Base-by-base conservation (phyloP, 2,113 vertebrate genomes). In the Pelodiscus sinensis region DNA sequence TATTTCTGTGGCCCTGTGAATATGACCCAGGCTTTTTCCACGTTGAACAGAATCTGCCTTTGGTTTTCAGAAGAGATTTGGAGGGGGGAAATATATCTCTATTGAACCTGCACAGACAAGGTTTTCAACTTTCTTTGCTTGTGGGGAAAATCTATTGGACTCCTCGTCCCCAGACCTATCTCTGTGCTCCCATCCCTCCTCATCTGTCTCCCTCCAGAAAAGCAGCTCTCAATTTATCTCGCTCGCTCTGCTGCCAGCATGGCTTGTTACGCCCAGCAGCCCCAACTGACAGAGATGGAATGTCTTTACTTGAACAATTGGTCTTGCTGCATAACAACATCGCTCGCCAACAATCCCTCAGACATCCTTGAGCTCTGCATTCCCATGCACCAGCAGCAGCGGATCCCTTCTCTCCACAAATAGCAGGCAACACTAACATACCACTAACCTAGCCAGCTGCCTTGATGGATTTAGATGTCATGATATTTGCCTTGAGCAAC, bases 61-160 rank as follows among this genome's bases (percentile, higher is more conserved):
- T 52, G 19, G 24, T 52, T 77, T 58, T 68, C 52, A 54, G 38
- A 58, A 77, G 29, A 77, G 77, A 38, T 60, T 11, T 12, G 0
- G 5, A 16, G 22, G 50, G 60, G 86, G 24, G 16, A 1, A 13
- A 4, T 11, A 1, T 50, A 4, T 68, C 3, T 11, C 8, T 29
- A 5, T 27, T 81, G 35, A 55, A 79, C 1, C 21, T 56, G 2
- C 44, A 1, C 0, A 14, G 44, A 14, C 11, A 24, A 79, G 22
- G 3, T 19, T 31, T 68, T n/a, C 1, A 75, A n/a, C 35, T 57
- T 2, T 0, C 35, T 16, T 16, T 58, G 13, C 4, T 3, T 2
- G 9, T 1, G 16, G 73, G 60, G 44, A 1, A 8, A 58, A 14
- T 14, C 1, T 1, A 81, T 4, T 5, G 1, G 8, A 3, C 38